A percentile compares a stretch with the other conserved stretches of the same genome.
Evolutionary conservation across 2,888 invertebrate genomes (phyloP).

Genomic region (Gerosis bhagava): DNA sequence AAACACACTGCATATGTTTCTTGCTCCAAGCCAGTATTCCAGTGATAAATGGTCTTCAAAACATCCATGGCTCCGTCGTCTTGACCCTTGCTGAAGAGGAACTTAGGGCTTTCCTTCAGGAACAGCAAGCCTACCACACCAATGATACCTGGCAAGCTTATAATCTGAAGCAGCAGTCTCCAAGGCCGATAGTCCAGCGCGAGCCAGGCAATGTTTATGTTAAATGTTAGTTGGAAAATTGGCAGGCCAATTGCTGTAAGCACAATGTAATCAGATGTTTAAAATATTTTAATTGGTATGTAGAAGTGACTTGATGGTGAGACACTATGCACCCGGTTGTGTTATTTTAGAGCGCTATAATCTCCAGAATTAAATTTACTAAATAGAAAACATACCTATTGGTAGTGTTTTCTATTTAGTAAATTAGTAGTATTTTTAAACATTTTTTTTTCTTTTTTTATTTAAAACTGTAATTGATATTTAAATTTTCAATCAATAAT

Average conservation of each 20-base stretch:
- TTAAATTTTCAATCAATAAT: too few relatives aligned
- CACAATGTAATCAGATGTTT: neutral
- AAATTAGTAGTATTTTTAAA: too few relatives aligned
- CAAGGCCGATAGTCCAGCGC: slow-evolving; percentile 85
- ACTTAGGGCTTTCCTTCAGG: slow-evolving; percentile 90
- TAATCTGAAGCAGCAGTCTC: slow-evolving; percentile 86
- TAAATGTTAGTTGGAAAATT: slow-evolving; percentile 52
- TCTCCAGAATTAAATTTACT: too few relatives aligned
- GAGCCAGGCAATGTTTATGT: slow-evolving; percentile 56
- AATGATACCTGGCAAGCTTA: slow-evolving; percentile 84
- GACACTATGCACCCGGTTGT: too few relatives aligned
- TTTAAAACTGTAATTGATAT: too few relatives aligned
- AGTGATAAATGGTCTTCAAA: slow-evolving; percentile 47
- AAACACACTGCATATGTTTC: slow-evolving; percentile 49
- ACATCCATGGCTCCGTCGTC: slow-evolving; percentile 77
- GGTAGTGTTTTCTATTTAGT: too few relatives aligned
- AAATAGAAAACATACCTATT: too few relatives aligned
- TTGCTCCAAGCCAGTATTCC: slow-evolving; percentile 46
- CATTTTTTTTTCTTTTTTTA: too few relatives aligned
- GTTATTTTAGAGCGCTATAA: too few relatives aligned
- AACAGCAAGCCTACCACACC: slow-evolving; percentile 78
- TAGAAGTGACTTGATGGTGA: too few relatives aligned
- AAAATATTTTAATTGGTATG: slow-evolving; percentile 5
- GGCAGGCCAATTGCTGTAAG: slow-evolving; percentile 57
- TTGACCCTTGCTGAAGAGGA: slow-evolving; percentile 83